Percentiles rank a stretch among this genome's conserved stretches.
These are phyloP conservation scores for Ylistrum balloti DNA, from an alignment of 1,140 invertebrate species.

Conservation along the genomic window DNA sequence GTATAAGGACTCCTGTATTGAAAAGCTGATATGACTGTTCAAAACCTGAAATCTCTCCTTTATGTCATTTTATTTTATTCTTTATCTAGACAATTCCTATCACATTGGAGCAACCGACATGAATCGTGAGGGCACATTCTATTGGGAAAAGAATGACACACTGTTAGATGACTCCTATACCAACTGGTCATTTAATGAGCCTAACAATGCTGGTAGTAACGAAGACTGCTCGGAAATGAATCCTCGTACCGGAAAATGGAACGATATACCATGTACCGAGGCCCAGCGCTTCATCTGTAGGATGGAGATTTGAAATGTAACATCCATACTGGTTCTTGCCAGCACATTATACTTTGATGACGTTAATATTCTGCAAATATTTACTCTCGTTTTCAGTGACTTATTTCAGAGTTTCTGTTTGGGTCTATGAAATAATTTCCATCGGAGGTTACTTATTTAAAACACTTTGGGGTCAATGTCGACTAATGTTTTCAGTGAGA, in stretches of 20 bases:
- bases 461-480: too few relatives aligned
- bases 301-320: neutral
- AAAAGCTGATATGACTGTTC: too few relatives aligned
- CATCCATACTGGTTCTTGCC: neutral
- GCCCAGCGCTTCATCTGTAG: neutral
- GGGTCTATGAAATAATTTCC: too few relatives aligned
- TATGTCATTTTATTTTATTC: too few relatives aligned
- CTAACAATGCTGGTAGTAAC: neutral
- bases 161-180: neutral
- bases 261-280: neutral
- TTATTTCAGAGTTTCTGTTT: too few relatives aligned
- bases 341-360: too few relatives aligned
- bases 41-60: too few relatives aligned
- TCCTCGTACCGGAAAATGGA: neutral
- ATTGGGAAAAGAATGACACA: neutral
- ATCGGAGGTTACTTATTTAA: too few relatives aligned
- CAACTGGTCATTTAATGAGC: neutral
- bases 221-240: neutral
- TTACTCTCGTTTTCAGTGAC: too few relatives aligned
- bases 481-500: too few relatives aligned
- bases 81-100: neutral
- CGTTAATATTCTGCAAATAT: too few relatives aligned
- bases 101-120: neutral
- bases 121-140: neutral
- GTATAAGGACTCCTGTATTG: too few relatives aligned